Base-by-base conservation (phyloP, 2,113 vertebrate genomes). In the Phalacrocorax carbo region DNA sequence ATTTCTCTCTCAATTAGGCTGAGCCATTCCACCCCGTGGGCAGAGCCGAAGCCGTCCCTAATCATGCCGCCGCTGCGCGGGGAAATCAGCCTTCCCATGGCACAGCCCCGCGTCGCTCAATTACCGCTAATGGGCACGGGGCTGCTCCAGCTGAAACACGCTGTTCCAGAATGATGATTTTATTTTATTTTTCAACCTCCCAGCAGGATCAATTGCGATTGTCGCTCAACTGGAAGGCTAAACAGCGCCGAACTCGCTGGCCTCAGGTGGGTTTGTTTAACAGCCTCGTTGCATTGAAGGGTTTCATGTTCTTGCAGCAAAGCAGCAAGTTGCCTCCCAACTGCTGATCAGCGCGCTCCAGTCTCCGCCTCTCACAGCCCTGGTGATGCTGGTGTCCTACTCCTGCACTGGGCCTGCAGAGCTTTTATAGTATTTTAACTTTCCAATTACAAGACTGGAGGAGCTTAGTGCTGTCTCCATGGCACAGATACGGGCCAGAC, bases 31-130 rank as follows among this genome's bases (percentile, higher is more conserved):
- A 10, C 2, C 4, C 25, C 2, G 2, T 0, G 8, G 76, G 87
- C 69, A 65, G 46, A 54, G 46, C 32, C 4, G 0, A 22, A 48
- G 66, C 49, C 5, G 0, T 10, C 73, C 58, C 90, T 54, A 6
- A 20, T 15, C 38, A 16, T 15, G 0, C 44, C 1, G 9, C 19
- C 0, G 5, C 54, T 10, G 76, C 25, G 40, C 4, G 12, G 58
- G 71, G 51, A 54, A 30, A 40, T 29, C n/a, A 13, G 36, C 70
- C 55, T 30, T n/a, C 32, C 70, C 8, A 2, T 4, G 2, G 57
- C 57, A 9, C 38, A 3, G 64, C 80, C n/a, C 81, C 8, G 20
- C 5, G 8, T 2, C 13, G 10, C 77, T 14, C 82, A 3, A 4
- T 36, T 17, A 19, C 55, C 9, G 26, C 61, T 61, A 5, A 26